Evolutionary conservation across 2,113 vertebrate genomes (phyloP).

Genomic region (Chelonoidis abingdonii): DNA sequence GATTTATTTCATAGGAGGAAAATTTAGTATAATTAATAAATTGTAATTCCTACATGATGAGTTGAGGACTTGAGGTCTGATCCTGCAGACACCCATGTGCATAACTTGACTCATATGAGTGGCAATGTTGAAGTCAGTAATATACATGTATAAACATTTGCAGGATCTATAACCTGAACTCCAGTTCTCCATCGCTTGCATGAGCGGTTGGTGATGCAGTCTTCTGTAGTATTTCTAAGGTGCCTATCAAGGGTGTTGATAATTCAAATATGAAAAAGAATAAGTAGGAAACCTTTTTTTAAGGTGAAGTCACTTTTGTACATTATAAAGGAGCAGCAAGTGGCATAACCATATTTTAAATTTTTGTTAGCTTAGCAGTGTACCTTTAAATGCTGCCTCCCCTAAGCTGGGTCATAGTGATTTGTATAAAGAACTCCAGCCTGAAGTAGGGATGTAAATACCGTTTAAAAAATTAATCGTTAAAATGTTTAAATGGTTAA

Average conservation of each 20-base stretch:
- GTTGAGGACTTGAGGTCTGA: background rate
- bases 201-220: background rate
- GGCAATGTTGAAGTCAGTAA: background rate
- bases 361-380: background rate
- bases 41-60: background rate
- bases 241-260: background rate
- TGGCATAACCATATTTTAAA: background rate
- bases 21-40: background rate
- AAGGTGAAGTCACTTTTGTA: background rate
- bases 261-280: background rate
- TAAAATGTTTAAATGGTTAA: no score
- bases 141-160: fast-evolving
- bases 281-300: background rate
- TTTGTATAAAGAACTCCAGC: background rate
- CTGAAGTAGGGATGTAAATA: background rate
- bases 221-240: background rate
- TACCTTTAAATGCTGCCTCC: background rate
- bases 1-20: constrained; percentile 35
- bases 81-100: background rate
- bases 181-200: background rate
- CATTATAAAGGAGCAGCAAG: background rate
- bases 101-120: background rate
- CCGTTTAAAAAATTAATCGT: no score
- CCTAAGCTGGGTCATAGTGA: background rate
- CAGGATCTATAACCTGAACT: background rate